phyloP scores from a whole-genome alignment of 2,113 vertebrate species.

The Gobio gobio region DNA sequence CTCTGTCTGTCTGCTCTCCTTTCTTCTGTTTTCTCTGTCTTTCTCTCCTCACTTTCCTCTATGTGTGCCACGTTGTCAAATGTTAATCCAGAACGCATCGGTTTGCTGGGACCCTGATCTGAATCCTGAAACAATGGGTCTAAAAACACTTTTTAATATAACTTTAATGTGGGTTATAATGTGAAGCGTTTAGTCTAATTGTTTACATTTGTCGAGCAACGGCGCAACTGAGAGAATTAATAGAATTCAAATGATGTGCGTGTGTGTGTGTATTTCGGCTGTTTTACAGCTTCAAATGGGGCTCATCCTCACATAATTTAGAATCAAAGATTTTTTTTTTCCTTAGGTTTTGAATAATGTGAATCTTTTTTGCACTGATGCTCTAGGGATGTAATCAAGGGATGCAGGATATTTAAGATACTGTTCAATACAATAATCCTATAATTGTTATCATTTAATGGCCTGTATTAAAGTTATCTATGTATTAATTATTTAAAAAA shows the following conservation, averaged over 20 bases:
- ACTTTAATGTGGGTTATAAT: constrained; percentile 38
- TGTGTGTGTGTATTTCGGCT: neutral
- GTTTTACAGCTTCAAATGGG: neutral
- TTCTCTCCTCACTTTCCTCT: constrained; percentile 37
- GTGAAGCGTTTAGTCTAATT: constrained; percentile 14
- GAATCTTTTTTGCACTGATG: neutral
- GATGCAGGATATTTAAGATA: neutral
- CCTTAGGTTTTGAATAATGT: neutral
- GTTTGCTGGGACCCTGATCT: constrained; percentile 28
- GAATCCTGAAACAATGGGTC: constrained; percentile 41
- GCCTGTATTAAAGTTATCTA: no score
- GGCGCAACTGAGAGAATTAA: neutral
- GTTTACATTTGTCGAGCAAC: neutral
- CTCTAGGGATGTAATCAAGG: neutral
- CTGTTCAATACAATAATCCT: neutral
- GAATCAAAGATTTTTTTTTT: neutral
- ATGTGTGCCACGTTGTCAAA: constrained; percentile 37
- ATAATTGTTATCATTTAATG: neutral
- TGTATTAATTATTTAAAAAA: neutral
- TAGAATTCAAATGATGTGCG: neutral
- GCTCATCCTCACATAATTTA: neutral
- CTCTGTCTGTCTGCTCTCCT: neutral
- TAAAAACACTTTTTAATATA: constrained; percentile 24
- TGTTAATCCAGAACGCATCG: constrained; percentile 41
- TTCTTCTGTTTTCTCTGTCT: constrained; percentile 25